phyloP scores from a whole-genome alignment of 2,888 invertebrate genomes.

The Eubasilissa splendida region DNA sequence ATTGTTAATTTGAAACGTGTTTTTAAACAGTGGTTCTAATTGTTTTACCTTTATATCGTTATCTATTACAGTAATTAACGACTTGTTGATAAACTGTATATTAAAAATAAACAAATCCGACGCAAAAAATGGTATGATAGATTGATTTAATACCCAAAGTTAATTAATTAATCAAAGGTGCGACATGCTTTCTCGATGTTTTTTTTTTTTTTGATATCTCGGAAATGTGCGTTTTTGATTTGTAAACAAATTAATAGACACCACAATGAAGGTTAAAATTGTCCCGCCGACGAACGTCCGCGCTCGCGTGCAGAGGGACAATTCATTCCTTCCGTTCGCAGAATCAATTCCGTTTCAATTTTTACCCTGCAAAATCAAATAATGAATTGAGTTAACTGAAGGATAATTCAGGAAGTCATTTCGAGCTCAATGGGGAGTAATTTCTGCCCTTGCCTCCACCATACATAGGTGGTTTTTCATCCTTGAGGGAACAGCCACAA shows the following conservation, averaged over 20 bases:
- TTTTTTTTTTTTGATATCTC: too few relatives aligned
- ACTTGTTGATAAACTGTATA: too few relatives aligned
- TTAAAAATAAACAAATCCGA: too few relatives aligned
- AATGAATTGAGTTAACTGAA: slow-evolving; percentile 57
- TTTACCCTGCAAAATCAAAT: slow-evolving; percentile 55
- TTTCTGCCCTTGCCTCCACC: slow-evolving; percentile 45
- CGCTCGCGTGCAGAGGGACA: slow-evolving; percentile 14
- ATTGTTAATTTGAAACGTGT: too few relatives aligned
- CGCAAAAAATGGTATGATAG: too few relatives aligned
- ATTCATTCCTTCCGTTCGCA: slow-evolving; percentile 36
- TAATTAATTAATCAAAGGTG: too few relatives aligned
- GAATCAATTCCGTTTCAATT: slow-evolving; percentile 50
- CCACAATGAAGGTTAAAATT: background rate
- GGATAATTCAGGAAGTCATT: slow-evolving; percentile 57
- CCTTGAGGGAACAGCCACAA: slow-evolving; percentile 39
- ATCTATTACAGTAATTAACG: too few relatives aligned
- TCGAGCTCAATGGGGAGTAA: slow-evolving; percentile 58
- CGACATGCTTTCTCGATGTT: too few relatives aligned
- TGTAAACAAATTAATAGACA: background rate
- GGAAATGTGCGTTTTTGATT: background rate
- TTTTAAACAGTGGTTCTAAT: too few relatives aligned
- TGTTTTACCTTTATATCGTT: too few relatives aligned
- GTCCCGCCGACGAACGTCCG: background rate
- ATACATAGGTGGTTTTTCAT: slow-evolving; percentile 40
- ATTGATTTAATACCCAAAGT: too few relatives aligned